These are phyloP conservation scores for Netelia fuscicornis DNA, from an alignment of 2,888 invertebrate species.

Conservation along the genomic window DNA sequence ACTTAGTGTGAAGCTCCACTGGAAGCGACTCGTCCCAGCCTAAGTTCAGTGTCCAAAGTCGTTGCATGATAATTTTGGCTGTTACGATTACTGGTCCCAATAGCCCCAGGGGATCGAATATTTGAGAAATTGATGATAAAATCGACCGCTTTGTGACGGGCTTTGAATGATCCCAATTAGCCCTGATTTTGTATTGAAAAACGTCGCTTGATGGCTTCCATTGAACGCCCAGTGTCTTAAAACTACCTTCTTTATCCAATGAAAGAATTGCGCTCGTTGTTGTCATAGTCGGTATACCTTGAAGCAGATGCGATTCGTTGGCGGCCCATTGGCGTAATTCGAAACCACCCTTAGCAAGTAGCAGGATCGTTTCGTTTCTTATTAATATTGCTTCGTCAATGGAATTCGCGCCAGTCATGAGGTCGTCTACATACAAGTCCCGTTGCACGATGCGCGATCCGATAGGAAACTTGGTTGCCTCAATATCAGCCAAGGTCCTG, in stretches of 20 bases:
- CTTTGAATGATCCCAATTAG: neutral
- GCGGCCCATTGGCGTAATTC: conserved; percentile 42
- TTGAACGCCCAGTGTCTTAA: conserved; percentile 27
- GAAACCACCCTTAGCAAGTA: conserved; percentile 41
- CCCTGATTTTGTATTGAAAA: conserved; percentile 33
- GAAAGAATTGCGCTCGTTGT: neutral
- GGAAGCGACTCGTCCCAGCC: no score
- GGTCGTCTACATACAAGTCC: conserved; percentile 64
- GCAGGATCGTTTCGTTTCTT: conserved; percentile 3
- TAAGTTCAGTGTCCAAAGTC: conserved; percentile 8
- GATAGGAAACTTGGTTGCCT: conserved; percentile 53
- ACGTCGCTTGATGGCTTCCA: conserved; percentile 19
- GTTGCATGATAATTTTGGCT: conserved; percentile 32
- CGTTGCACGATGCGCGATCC: conserved; percentile 40
- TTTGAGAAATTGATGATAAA: conserved; percentile 22
- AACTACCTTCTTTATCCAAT: conserved; percentile 1
- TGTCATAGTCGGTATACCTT: neutral
- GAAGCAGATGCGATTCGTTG: neutral
- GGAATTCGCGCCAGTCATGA: conserved; percentile 37
- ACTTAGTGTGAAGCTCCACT: no score
- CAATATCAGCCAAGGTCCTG: conserved; percentile 54
- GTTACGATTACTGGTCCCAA: conserved; percentile 5
- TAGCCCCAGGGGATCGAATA: conserved; percentile 29
- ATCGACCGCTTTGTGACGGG: conserved; percentile 25
- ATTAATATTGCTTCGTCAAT: conserved; percentile 4